These are phyloP conservation scores for Apis cerana DNA, from an alignment of 1,140 invertebrate species.

Conservation along the genomic window DNA sequence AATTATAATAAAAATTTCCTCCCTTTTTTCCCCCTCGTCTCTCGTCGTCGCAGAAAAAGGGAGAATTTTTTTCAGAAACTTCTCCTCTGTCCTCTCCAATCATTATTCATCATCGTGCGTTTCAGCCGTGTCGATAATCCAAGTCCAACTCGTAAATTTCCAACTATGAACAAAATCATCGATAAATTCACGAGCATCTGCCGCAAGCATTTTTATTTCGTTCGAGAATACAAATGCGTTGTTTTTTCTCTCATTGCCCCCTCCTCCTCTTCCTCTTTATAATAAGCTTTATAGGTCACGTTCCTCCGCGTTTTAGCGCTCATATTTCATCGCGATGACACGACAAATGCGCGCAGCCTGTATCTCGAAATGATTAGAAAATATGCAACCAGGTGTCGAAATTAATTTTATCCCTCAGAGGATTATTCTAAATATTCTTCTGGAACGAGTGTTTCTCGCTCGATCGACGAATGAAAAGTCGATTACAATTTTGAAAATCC, in stretches of 20 bases:
- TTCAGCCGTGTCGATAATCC: background rate
- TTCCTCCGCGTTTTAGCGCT: background rate
- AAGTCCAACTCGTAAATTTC: constrained; percentile 7
- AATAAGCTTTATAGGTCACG: background rate
- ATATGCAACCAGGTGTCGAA: no score
- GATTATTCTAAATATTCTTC: no score
- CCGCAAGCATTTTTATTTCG: background rate
- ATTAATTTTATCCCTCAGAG: no score
- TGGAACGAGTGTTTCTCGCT: no score
- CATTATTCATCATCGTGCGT: background rate
- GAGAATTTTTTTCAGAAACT: background rate
- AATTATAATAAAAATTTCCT: no score
- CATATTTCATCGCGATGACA: background rate
- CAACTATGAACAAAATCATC: background rate
- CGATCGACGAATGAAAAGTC: no score
- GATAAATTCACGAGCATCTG: background rate
- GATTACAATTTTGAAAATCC: no score
- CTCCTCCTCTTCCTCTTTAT: background rate
- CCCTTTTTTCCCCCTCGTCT: no score
- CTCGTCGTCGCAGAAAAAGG: no score
- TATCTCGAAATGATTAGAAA: no score
- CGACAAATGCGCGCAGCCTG: background rate
- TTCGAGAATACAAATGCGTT: background rate
- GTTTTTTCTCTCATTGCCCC: background rate
- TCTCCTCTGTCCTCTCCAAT: background rate